These are phyloP conservation scores for Teinopalpus imperialis DNA, from an alignment of 2,888 invertebrate genomes.

Conservation along the genomic window DNA sequence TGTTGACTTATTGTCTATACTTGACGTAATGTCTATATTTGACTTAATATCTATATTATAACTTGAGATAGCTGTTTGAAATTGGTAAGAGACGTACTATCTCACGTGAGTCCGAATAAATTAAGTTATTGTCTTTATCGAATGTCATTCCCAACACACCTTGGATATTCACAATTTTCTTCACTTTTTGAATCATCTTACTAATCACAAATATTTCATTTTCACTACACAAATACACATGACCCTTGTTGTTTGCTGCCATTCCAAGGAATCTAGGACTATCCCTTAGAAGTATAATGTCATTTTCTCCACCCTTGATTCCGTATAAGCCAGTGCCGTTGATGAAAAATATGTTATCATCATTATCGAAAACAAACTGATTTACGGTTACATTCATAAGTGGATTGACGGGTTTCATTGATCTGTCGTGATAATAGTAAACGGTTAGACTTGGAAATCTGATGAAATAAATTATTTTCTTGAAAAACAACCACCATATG, in stretches of 20 bases:
- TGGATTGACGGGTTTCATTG: conserved; percentile 39
- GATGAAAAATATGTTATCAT: conserved; percentile 57
- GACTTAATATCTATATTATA: too few species aligned
- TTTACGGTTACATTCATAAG: conserved; percentile 47
- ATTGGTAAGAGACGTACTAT: conserved; percentile 50
- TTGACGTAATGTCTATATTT: too few species aligned
- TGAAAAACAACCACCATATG: conserved; percentile 66
- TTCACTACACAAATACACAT: conserved; percentile 58
- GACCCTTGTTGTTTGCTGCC: conserved; percentile 52
- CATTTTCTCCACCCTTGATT: conserved; percentile 38
- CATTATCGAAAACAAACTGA: conserved; percentile 59
- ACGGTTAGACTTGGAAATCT: conserved; percentile 60
- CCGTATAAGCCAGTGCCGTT: conserved; percentile 61
- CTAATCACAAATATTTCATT: conserved; percentile 60
- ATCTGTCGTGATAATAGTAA: conserved; percentile 51
- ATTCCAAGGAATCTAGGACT: conserved; percentile 54
- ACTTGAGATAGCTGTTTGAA: conserved; percentile 19
- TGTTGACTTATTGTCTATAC: too few species aligned
- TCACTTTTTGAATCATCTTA: conserved; percentile 52
- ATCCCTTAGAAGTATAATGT: conserved; percentile 45
- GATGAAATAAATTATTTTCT: conserved; percentile 54
- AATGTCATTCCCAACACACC: conserved; percentile 62
- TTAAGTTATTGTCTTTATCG: conserved; percentile 56
- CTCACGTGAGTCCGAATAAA: conserved; percentile 66
- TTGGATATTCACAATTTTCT: conserved; percentile 48